phyloP scores from a whole-genome alignment of 2,888 invertebrate species.

The Watsonalla cultraria region DNA sequence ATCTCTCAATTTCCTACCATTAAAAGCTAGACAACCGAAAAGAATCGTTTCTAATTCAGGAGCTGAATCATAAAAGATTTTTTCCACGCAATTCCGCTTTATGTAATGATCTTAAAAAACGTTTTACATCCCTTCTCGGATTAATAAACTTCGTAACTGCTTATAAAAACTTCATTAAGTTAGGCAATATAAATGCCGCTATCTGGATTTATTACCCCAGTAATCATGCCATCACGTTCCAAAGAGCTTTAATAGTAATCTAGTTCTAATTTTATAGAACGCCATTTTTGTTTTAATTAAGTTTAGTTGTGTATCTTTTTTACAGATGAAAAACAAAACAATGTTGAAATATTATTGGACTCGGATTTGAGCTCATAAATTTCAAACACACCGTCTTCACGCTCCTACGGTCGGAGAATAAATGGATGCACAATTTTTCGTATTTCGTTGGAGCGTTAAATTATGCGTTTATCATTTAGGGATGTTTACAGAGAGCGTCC shows the following conservation, averaged over 20 bases:
- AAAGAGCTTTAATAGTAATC: slow-evolving; percentile 40
- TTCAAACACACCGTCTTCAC: slow-evolving; percentile 55
- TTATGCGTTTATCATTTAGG: slow-evolving; percentile 76
- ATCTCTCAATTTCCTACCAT: background rate
- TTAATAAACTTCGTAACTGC: slow-evolving; percentile 45
- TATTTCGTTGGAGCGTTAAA: slow-evolving; percentile 66
- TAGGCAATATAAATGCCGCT: slow-evolving; percentile 39
- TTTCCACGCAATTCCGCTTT: slow-evolving; percentile 17
- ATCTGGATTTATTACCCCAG: slow-evolving; percentile 48
- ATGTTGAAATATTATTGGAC: slow-evolving; percentile 14
- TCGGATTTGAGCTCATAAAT: slow-evolving; percentile 52
- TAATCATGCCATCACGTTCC: slow-evolving; percentile 50
- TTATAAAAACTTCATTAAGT: slow-evolving; percentile 51
- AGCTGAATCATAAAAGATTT: slow-evolving; percentile 13
- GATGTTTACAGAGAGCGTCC: slow-evolving; percentile 68
- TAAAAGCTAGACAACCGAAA: background rate
- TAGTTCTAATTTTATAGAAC: slow-evolving; percentile 31
- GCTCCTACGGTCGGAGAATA: slow-evolving; percentile 60
- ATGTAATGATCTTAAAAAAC: slow-evolving; percentile 20
- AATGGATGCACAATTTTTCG: slow-evolving; percentile 67
- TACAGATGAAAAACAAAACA: slow-evolving; percentile 3
- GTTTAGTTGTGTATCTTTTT: slow-evolving; percentile 15
- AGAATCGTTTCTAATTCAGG: background rate
- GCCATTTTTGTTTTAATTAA: slow-evolving; percentile 24
- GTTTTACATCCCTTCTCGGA: slow-evolving; percentile 31